phyloP scores from a whole-genome alignment of 2,797 vertebrate species.

The Cygnus olor region DNA sequence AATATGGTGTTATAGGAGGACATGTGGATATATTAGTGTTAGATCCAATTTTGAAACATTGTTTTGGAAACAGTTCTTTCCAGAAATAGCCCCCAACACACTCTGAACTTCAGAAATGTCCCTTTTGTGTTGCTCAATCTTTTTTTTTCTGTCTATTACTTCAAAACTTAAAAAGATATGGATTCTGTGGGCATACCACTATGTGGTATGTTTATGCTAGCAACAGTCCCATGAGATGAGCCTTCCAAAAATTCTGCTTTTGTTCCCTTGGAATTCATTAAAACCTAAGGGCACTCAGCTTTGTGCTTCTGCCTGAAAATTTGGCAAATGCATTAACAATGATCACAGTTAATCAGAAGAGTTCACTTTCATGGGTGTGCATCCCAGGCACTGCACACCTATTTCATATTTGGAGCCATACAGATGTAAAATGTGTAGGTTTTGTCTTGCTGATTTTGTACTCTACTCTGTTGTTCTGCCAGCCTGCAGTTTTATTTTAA shows the following conservation, averaged over 20 bases:
- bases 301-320: not conserved
- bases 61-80: not conserved
- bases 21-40: not conserved
- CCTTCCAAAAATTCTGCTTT: not conserved
- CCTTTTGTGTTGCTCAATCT: not conserved
- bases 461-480: slow-evolving; percentile 37
- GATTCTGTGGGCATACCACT: not conserved
- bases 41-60: not conserved
- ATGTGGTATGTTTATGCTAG: not conserved
- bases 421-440: not conserved
- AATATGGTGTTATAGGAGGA: not conserved
- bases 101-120: not conserved
- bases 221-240: not conserved
- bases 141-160: not conserved
- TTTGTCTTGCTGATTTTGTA: slow-evolving; percentile 54
- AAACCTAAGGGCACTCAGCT: not conserved
- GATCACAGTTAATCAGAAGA: not conserved
- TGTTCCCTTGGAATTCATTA: not conserved
- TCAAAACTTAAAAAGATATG: not conserved
- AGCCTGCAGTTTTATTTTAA: slow-evolving; percentile 56
- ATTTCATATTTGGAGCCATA: slow-evolving; percentile 11
- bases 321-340: not conserved
- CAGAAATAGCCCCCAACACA: not conserved
- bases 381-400: not conserved
- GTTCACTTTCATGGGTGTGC: not conserved